Percentiles rank a stretch among this genome's conserved stretches.
These are phyloP conservation scores for Hormiphora californensis DNA, from an alignment of 37 sponge, comb jelly and placozoan species.

Conservation along the genomic window DNA sequence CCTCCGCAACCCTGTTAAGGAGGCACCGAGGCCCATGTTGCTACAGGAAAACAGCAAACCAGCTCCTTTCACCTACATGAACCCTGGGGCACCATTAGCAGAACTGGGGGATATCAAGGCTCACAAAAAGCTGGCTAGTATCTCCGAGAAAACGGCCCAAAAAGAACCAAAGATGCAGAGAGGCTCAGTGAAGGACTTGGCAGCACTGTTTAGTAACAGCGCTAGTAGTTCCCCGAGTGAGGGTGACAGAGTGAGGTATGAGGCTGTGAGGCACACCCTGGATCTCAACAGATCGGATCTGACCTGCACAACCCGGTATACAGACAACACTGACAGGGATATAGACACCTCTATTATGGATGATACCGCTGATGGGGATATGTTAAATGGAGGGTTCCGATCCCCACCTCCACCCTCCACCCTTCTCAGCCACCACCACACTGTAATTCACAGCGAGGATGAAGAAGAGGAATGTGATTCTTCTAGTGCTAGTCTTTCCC, in stretches of 20 bases:
- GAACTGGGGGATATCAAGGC: conserved; percentile 35
- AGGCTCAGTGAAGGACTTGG: conserved; percentile 40
- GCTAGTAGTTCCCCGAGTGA: not conserved
- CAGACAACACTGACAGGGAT: conserved; percentile 48
- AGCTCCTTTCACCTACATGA: conserved; percentile 50
- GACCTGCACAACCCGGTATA: conserved; percentile 35
- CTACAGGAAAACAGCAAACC: not conserved
- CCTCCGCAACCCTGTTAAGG: not conserved
- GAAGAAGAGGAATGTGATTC: not conserved
- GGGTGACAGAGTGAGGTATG: no score
- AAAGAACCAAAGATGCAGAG: no score
- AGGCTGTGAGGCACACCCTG: no score
- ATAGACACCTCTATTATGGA: conserved; percentile 50
- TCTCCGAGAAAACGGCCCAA: not conserved
- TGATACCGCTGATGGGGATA: not conserved
- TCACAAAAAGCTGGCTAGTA: not conserved
- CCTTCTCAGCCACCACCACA: not conserved
- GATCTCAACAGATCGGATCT: conserved; percentile 45
- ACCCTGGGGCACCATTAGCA: not conserved
- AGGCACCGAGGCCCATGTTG: conserved; percentile 24
- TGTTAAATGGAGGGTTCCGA: conserved; percentile 1
- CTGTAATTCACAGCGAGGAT: not conserved
- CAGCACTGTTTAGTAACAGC: conserved; percentile 8
- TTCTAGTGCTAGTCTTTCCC: conserved; percentile 33
- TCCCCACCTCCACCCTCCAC: not conserved